Percentiles rank a stretch among this genome's conserved stretches.
These are phyloP conservation scores for Lepilemur septentrionalis DNA, from an alignment of 2,797 vertebrate genomes.

Conservation along the genomic window DNA sequence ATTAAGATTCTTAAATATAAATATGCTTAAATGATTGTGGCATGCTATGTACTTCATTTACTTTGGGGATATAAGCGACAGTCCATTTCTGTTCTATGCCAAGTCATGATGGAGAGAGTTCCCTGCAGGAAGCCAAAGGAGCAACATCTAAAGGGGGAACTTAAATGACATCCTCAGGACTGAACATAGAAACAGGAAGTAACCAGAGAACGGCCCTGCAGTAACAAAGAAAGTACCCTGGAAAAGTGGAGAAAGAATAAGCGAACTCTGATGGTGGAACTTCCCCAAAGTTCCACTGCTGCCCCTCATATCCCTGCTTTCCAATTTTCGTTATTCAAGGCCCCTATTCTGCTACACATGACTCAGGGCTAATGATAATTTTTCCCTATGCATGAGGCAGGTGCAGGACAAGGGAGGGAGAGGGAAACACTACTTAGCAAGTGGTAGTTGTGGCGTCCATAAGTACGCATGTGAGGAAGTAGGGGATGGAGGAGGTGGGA, in stretches of 20 bases:
- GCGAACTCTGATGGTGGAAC: not conserved
- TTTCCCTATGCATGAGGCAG: not conserved
- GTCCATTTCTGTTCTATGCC: not conserved
- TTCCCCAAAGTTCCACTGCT: not conserved
- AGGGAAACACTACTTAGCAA: not conserved
- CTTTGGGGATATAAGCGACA: not conserved
- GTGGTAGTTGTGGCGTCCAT: not conserved
- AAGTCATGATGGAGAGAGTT: not conserved
- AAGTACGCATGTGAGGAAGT: not conserved
- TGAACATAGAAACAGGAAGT: not conserved
- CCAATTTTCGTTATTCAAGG: not conserved
- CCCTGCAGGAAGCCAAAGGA: not conserved
- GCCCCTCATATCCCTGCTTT: not conserved
- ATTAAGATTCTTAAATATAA: not conserved
- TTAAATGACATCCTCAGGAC: not conserved
- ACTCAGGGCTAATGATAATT: not conserved
- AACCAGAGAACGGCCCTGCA: not conserved
- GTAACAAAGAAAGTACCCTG: not conserved
- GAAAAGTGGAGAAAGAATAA: not conserved
- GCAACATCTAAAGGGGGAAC: not conserved
- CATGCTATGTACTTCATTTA: not conserved
- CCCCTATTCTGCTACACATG: not conserved
- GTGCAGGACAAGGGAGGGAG: not conserved
- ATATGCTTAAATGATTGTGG: not conserved
- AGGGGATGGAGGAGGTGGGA: not conserved